phyloP scores from a whole-genome alignment of 2,888 invertebrate genomes.

The Heterodera filipjevi region DNA sequence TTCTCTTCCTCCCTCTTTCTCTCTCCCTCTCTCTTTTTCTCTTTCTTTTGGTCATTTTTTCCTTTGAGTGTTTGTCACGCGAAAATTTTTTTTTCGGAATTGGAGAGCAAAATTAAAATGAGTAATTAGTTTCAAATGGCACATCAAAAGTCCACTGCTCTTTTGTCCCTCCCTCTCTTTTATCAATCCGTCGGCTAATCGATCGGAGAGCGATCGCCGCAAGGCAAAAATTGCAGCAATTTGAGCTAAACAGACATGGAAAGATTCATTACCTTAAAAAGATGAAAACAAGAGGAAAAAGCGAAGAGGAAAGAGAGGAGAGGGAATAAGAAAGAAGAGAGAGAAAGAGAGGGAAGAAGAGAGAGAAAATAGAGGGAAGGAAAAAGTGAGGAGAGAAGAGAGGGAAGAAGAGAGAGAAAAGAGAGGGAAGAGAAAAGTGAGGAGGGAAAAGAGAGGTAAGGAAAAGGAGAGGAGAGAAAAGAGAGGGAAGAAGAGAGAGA shows the following conservation, averaged over 20 bases:
- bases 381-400: neutral
- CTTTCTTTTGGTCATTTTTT: neutral
- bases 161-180: too few relatives aligned
- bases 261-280: too few relatives aligned
- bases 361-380: neutral
- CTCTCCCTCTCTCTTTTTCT: neutral
- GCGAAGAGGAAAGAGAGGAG: neutral
- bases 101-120: neutral
- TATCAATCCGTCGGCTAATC: neutral
- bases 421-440: too few relatives aligned
- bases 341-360: neutral
- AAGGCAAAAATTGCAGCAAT: neutral
- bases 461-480: neutral
- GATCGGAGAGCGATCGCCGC: neutral
- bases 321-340: neutral
- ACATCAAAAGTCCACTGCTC: too few relatives aligned
- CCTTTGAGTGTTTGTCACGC: slow-evolving; percentile 1
- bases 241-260: neutral
- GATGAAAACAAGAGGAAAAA: too few relatives aligned
- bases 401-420: too few relatives aligned
- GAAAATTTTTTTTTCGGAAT: neutral
- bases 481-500: neutral
- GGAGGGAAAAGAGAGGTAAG: neutral
- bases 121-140: neutral
- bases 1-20: too few relatives aligned